Evolutionary conservation across 2,888 invertebrate genomes (phyloP).

Genomic region (Polydrusus pterygomalis): DNA sequence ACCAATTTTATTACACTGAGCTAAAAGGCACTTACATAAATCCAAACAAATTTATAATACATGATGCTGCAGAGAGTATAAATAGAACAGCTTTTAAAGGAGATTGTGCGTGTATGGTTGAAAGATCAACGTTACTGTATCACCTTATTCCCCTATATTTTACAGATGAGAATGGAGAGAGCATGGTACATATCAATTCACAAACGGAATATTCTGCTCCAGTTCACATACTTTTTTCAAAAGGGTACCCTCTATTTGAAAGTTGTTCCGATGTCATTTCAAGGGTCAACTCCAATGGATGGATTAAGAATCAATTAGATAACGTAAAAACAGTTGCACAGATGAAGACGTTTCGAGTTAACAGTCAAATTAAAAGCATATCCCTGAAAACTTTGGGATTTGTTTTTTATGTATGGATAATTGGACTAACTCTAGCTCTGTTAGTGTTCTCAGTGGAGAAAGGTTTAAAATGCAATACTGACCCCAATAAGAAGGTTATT

Average conservation of each 20-base stretch:
- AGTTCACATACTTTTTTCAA: conserved; percentile 25
- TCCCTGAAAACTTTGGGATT: background rate
- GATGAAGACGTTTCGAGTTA: background rate
- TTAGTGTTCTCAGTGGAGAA: background rate
- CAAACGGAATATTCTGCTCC: background rate
- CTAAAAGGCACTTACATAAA: background rate
- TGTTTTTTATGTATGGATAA: conserved; percentile 14
- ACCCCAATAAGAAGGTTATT: too few species aligned
- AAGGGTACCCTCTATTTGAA: conserved; percentile 22
- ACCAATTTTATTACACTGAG: background rate
- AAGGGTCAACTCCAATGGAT: background rate
- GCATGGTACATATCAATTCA: background rate
- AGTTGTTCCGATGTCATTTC: background rate
- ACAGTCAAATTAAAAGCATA: background rate
- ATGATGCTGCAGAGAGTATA: background rate
- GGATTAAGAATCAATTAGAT: background rate
- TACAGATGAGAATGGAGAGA: background rate
- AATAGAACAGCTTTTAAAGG: conserved; percentile 24
- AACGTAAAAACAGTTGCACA: background rate
- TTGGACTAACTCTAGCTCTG: conserved; percentile 2
- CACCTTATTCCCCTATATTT: conserved; percentile 14
- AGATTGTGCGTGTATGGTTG: background rate
- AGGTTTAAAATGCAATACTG: too few species aligned
- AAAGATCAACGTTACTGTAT: background rate
- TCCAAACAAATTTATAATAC: background rate